Conservation (phyloP, 1,140 invertebrate genomes). For the Streblospio benedicti region DNA sequence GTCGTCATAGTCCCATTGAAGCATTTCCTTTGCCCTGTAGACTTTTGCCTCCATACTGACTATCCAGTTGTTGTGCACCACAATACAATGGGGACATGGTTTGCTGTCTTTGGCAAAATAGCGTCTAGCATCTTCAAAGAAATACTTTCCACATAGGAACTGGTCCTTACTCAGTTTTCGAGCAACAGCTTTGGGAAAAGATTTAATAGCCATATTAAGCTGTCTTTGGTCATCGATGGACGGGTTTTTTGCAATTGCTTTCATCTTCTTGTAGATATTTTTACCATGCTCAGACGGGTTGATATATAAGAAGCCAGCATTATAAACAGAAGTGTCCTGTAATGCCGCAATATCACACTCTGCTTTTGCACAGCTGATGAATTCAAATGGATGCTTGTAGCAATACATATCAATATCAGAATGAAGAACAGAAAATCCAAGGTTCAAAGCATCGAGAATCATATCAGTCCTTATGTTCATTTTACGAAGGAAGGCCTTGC, state of each 20-base stretch:
- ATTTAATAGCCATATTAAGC: not conserved
- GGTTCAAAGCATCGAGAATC: conserved; percentile 16
- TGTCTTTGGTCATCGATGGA: not conserved
- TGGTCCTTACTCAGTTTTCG: not conserved
- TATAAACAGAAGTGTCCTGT: conserved; percentile 10
- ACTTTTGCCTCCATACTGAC: conserved; percentile 16
- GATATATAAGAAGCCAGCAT: conserved; percentile 15
- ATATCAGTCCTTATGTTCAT: conserved; percentile 18
- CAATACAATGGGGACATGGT: conserved; percentile 5
- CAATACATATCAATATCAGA: conserved; percentile 15
- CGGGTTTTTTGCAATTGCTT: not conserved
- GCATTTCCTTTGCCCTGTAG: conserved; percentile 13
- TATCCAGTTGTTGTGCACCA: conserved; percentile 21
- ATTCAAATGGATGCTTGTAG: conserved; percentile 9
- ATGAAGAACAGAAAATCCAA: conserved; percentile 16
- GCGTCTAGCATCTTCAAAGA: conserved; percentile 10
- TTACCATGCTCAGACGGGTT: not conserved
- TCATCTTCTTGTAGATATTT: not conserved
- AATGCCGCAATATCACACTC: conserved; percentile 11
- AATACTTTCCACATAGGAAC: conserved; percentile 7
- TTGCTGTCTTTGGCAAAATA: conserved; percentile 1
- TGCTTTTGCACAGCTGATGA: not conserved
- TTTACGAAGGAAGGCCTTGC: conserved; percentile 15
- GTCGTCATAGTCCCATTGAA: conserved; percentile 15
- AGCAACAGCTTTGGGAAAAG: not conserved